These are phyloP conservation scores for Bembecia ichneumoniformis DNA, from an alignment of 2,888 invertebrate genomes.

Conservation along the genomic window DNA sequence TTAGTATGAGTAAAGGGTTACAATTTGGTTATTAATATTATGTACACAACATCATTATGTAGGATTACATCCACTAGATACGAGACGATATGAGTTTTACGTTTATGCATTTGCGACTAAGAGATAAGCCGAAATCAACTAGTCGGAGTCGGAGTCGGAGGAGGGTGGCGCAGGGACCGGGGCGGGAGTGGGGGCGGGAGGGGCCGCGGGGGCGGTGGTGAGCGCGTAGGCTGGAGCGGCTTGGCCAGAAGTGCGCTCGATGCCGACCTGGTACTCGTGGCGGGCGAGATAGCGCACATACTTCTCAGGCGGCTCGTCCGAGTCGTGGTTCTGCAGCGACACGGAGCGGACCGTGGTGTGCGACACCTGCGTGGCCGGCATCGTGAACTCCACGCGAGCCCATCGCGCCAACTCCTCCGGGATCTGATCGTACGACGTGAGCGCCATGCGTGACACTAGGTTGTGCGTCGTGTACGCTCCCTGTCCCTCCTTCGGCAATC, in stretches of 20 bases:
- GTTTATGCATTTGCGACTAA: too few species aligned
- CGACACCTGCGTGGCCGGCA: conserved; percentile 96
- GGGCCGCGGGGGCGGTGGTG: conserved; percentile 18
- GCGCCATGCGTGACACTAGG: conserved; percentile 92
- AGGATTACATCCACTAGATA: too few species aligned
- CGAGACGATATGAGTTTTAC: too few species aligned
- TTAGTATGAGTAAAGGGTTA: too few species aligned
- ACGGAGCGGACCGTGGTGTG: conserved; percentile 97
- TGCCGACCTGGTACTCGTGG: conserved; percentile 96
- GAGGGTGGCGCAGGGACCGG: conserved; percentile 38
- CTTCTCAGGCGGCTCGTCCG: conserved; percentile 93
- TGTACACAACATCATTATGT: too few species aligned
- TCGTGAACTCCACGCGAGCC: conserved; percentile 96
- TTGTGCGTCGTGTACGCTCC: conserved; percentile 99
- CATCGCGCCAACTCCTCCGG: conserved; percentile 92
- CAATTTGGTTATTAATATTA: too few species aligned
- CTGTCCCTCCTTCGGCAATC: conserved; percentile 98
- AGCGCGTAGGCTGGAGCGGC: conserved; percentile 52
- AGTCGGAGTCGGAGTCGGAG: conserved; percentile 62
- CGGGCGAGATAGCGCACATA: conserved; percentile 96
- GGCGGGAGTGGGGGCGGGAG: conserved; percentile 20
- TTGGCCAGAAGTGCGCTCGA: conserved; percentile 80
- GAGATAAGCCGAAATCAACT: too few species aligned
- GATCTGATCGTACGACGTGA: conserved; percentile 97
- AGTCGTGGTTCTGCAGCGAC: conserved; percentile 87